Base-by-base conservation (phyloP, 2,797 vertebrate species). In the Catostomus latipinnis region DNA sequence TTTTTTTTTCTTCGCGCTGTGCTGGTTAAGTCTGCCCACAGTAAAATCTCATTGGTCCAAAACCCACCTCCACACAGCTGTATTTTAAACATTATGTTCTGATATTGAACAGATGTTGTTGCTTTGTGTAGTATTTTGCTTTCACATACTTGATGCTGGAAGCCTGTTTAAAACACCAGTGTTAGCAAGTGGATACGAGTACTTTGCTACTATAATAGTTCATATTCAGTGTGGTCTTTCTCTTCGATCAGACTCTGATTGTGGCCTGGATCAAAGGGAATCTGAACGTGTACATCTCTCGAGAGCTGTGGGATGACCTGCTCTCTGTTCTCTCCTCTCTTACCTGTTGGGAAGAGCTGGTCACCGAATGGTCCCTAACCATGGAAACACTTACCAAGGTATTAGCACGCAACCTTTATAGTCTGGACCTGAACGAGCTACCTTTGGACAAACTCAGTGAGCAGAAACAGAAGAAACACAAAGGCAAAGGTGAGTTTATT, bases 261-360 rank as follows among this genome's bases (percentile, higher is more conserved):
- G 98, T 99, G 80, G 97, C 98, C 78, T 99, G 98, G 98, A 99
- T 99, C 88, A 99, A 99, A 91, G 97, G 96, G n/a, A 99, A 98
- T 83, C 92, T 99, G 77, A 98, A 99, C 48, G 98, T 99, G 72
- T 98, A 96, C 87, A 97, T 99, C 88, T 98, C 97, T 88, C 95
- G 98, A 87, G 98, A 99, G 75, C 93, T 99, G 83, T 99, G 98
- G 98, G 97, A 99, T 80, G 97, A 99, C 83, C 93, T 99, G 81
- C 93, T 99, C 18, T 94, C 94, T 9, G 98, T 99, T 53, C 95
- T 99, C 86, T 97, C 97, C 69, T 98, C 96, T 0, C 90, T 99
- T 77, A 99, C 98, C 3, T 98, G 95, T 85, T 99, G 98, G 98
- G 98, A 99, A 88, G 98, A 99, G 82, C 93, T 98, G 90, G 96